phyloP scores from a whole-genome alignment of 1,140 invertebrate genomes.

The Limonius californicus region DNA sequence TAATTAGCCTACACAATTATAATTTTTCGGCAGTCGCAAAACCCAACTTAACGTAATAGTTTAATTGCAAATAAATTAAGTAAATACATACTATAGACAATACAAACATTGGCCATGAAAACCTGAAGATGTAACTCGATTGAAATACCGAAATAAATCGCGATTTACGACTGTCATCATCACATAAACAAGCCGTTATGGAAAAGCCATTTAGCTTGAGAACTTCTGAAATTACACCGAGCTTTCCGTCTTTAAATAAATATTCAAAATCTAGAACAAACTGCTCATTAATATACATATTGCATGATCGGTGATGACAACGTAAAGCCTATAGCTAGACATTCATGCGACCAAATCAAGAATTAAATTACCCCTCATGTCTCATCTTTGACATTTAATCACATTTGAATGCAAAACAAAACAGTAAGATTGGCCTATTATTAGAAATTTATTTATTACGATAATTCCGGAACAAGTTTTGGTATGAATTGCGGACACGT shows the following conservation, averaged over 20 bases:
- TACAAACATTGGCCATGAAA: too few species aligned
- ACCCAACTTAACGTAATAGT: too few species aligned
- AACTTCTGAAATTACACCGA: background rate
- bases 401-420: slow-evolving; percentile 7
- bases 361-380: slow-evolving; percentile 15
- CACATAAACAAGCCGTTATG: too few species aligned
- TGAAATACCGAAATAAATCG: too few species aligned
- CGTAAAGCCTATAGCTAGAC: slow-evolving; percentile 9
- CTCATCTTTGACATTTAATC: slow-evolving; percentile 15
- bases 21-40: too few species aligned
- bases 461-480: background rate
- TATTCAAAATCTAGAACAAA: slow-evolving; percentile 1
- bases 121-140: too few species aligned
- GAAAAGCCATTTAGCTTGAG: too few species aligned
- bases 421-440: background rate
- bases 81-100: too few species aligned
- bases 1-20: too few species aligned
- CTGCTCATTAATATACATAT: slow-evolving; percentile 8
- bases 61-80: too few species aligned
- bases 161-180: too few species aligned
- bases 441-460: background rate
- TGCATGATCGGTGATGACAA: slow-evolving; percentile 13
- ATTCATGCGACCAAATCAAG: slow-evolving; percentile 12
- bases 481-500: background rate
- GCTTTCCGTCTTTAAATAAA: background rate